A percentile compares a stretch with the other conserved stretches of the same genome.
phyloP scores from a whole-genome alignment of 2,113 vertebrate species.

The Potamarius usumacintae region DNA sequence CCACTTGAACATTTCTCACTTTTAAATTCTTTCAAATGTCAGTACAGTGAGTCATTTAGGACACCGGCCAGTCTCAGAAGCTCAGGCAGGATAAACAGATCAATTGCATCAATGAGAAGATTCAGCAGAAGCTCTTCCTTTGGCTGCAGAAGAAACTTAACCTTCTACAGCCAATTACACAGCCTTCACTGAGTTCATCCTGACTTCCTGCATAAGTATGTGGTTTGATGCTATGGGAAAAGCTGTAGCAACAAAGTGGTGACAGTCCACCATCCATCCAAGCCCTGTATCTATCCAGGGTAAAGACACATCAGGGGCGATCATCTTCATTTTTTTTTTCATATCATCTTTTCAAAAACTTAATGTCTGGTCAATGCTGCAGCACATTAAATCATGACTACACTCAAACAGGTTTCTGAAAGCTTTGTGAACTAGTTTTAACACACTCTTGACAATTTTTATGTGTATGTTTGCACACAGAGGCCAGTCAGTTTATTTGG shows the following conservation, averaged over 20 bases:
- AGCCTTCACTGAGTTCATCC: neutral
- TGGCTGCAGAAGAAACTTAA: neutral
- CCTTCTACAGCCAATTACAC: slow-evolving; percentile 2
- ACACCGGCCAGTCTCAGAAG: neutral
- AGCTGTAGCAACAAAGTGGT: neutral
- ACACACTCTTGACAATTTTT: neutral
- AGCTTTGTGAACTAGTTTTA: neutral
- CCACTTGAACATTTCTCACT: neutral
- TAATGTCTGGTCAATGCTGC: neutral
- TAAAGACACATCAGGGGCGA: neutral
- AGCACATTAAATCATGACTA: neutral
- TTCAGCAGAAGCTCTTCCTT: neutral
- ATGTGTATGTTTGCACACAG: neutral
- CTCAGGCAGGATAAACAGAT: neutral
- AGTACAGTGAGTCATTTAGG: neutral
- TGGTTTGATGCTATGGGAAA: neutral
- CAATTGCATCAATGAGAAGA: neutral
- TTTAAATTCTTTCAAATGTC: neutral
- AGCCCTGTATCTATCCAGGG: neutral
- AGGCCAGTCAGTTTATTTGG: neutral
- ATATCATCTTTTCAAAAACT: neutral
- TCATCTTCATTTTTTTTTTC: neutral
- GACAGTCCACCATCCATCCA: neutral
- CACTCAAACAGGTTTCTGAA: neutral
- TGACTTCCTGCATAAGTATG: neutral